These are phyloP conservation scores for Noctua fimbriata DNA, from an alignment of 2,888 invertebrate genomes.

Conservation along the genomic window DNA sequence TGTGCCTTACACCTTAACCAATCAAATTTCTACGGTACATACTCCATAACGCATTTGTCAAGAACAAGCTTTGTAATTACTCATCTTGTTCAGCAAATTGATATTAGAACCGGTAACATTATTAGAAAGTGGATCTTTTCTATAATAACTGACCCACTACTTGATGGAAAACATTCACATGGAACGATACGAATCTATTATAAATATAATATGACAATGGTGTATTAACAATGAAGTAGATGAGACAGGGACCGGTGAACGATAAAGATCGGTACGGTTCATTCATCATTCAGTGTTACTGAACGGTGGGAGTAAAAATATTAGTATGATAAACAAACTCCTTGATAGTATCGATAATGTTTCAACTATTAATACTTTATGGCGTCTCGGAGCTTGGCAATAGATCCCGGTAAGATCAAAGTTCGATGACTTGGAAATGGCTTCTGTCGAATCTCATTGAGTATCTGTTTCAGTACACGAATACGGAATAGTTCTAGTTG, in stretches of 20 bases:
- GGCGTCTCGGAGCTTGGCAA: conserved; percentile 42
- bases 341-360: conserved; percentile 73
- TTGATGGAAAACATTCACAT: conserved; percentile 75
- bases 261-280: conserved; percentile 80
- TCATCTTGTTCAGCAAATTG: conserved; percentile 86
- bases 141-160: conserved; percentile 69
- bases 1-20: conserved; percentile 76
- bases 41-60: conserved; percentile 88
- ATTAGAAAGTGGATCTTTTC: conserved; percentile 77
- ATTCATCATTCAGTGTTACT: conserved; percentile 79
- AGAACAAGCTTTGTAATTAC: conserved; percentile 85
- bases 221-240: conserved; percentile 83
- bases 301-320: conserved; percentile 73
- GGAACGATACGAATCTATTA: conserved; percentile 80
- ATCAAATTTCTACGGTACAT: conserved; percentile 86
- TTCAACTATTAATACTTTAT: conserved; percentile 73
- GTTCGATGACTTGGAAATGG: conserved; percentile 47
- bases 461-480: not conserved
- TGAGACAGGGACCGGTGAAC: conserved; percentile 71
- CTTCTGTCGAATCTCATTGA: conserved; percentile 13
- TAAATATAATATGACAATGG: conserved; percentile 86
- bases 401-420: conserved; percentile 42
- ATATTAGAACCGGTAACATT: conserved; percentile 82
- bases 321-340: conserved; percentile 76
- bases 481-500: not conserved